phyloP scores from a whole-genome alignment of 2,113 vertebrate species.

The Panurus biarmicus region DNA sequence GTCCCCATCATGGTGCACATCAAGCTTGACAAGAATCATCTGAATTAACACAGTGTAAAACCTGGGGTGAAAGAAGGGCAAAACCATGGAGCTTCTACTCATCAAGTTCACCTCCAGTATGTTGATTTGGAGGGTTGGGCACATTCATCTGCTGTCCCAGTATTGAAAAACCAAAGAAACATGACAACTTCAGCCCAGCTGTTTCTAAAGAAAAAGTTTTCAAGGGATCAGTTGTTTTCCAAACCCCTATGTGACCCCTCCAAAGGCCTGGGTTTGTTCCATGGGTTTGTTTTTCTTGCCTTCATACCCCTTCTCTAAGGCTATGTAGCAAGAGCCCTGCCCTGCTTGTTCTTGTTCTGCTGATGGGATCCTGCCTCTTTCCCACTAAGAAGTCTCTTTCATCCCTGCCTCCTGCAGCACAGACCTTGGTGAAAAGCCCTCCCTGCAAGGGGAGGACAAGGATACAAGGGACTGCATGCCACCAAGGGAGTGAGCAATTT shows the following conservation, averaged over 20 bases:
- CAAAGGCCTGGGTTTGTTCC: not conserved
- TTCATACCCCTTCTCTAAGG: not conserved
- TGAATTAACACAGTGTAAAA: not conserved
- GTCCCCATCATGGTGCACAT: not conserved
- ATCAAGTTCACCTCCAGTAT: not conserved
- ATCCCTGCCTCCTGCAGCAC: not conserved
- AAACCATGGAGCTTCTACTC: not conserved
- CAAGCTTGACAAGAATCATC: not conserved
- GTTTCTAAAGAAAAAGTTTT: not conserved
- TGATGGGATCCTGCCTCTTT: not conserved
- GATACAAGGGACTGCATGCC: not conserved
- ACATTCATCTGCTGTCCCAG: not conserved
- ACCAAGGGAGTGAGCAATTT: not conserved
- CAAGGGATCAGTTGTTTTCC: not conserved
- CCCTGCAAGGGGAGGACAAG: not conserved
- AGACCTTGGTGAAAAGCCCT: not conserved
- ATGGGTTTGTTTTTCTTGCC: not conserved
- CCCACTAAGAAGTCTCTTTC: not conserved
- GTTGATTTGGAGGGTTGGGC: not conserved
- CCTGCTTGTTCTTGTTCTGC: not conserved
- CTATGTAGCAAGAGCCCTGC: fast-evolving
- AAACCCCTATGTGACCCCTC: not conserved
- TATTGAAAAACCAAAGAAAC: not conserved
- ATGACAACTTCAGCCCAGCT: not conserved
- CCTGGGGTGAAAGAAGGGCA: not conserved